Base-by-base conservation (phyloP, 2,888 invertebrate species). In the Ennomos erosarius region DNA sequence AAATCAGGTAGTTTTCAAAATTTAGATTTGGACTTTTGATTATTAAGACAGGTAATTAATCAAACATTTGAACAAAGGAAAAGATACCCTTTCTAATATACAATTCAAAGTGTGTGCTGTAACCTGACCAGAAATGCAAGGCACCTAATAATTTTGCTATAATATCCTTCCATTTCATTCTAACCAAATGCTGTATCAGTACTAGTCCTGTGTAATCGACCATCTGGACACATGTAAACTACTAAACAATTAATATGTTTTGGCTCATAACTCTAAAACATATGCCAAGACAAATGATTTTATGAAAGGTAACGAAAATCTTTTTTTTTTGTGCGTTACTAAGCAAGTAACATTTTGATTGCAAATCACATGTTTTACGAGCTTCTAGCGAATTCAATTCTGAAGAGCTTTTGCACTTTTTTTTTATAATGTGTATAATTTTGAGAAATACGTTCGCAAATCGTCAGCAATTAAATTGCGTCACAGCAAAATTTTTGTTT, bases 181-280 rank as follows among this genome's bases (percentile, higher is more conserved):
- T 73, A 67, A 75, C 74, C 69, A 73, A 69, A 70, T 79, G 69
- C 75, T 78, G 44, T 56, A 38, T 36, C 37, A 38, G 33, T 56
- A 38, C 33, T 37, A 38, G 33, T 48, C 46, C 53, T 53, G 45
- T 10, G 53, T 59, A 54, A 50, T 77, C 70, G 73, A 77, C 69
- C 75, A 75, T 80, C 79, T 76, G 78, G 78, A 81, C 84, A 82
- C 80, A 79, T 48, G 45, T 39, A 50, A 56, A 51, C 45, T 52
- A 57, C 38, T 46, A 48, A 54, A 53, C 33, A 73, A 76, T 78
- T 80, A 79, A 83, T 71, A 83, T 79, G 82, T 84, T 88, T 88
- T 88, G 87, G 86, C 82, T 83, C 78, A 79, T 81, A 81, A 81
- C 78, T 76, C 78, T 82, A 84, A 78, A 85, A 79, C 70, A 73